Percentiles rank a stretch among this genome's conserved stretches.
phyloP scores from a whole-genome alignment of 1,140 invertebrate species.

The Tyrophagus putrescentiae region DNA sequence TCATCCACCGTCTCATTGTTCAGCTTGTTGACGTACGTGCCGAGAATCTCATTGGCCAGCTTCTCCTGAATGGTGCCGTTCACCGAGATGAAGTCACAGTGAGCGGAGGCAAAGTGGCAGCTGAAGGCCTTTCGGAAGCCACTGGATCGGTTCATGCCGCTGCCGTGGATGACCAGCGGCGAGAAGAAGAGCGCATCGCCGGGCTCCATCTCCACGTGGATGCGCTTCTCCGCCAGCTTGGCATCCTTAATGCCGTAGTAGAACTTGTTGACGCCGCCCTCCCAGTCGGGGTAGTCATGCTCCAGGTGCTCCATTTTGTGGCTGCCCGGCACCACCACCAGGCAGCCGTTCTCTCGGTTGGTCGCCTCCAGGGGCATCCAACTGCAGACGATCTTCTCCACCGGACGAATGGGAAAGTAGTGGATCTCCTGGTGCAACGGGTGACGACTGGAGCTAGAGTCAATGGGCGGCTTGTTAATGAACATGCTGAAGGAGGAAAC shows the following conservation, averaged over 20 bases:
- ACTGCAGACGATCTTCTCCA: conserved; percentile 56
- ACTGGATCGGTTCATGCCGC: conserved; percentile 56
- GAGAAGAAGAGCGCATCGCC: conserved; percentile 85
- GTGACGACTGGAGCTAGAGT: conserved; percentile 29
- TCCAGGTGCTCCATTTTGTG: conserved; percentile 49
- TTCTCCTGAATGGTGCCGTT: conserved; percentile 50
- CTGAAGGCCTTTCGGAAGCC: conserved; percentile 54
- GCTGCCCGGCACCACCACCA: conserved; percentile 53
- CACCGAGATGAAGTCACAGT: conserved; percentile 58
- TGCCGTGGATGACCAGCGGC: conserved; percentile 69
- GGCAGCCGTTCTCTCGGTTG: conserved; percentile 59
- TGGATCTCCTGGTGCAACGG: conserved; percentile 64
- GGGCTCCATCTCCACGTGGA: conserved; percentile 57
- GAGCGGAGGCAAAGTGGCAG: conserved; percentile 58
- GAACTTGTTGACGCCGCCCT: conserved; percentile 55
- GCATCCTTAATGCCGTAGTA: conserved; percentile 60
- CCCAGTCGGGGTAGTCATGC: conserved; percentile 57
- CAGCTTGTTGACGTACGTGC: conserved; percentile 33
- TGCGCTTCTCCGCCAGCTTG: conserved; percentile 36
- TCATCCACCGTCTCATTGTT: no score
- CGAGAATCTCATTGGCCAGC: conserved; percentile 49
- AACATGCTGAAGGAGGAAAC: no score
- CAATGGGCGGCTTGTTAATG: conserved; percentile 71
- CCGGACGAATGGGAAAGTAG: conserved; percentile 73
- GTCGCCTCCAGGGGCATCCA: conserved; percentile 78